Percentiles rank a stretch among this genome's conserved stretches.
These are phyloP conservation scores for Solenopsis invicta DNA, from an alignment of 1,140 invertebrate species.

Conservation along the genomic window DNA sequence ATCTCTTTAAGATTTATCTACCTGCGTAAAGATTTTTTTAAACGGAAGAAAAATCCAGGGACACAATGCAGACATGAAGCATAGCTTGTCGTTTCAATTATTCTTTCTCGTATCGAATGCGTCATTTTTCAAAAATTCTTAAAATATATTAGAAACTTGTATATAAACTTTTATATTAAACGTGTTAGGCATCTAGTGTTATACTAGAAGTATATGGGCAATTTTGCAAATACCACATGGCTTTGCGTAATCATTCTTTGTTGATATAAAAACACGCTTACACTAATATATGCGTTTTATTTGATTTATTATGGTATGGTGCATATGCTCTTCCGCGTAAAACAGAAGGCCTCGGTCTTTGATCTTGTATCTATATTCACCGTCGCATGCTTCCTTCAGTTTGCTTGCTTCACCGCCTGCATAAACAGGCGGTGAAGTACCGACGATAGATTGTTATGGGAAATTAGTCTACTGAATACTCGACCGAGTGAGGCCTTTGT, in stretches of 20 bases:
- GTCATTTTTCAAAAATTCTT: not conserved
- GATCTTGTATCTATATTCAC: constrained; percentile 28
- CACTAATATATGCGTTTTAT: not conserved
- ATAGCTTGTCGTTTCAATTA: not conserved
- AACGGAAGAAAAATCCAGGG: not conserved
- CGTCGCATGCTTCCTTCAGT: not conserved
- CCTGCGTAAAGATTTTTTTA: not conserved
- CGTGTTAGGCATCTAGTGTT: not conserved
- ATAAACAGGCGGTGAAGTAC: constrained; percentile 37
- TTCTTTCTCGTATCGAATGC: not conserved
- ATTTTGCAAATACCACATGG: not conserved
- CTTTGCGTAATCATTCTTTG: not conserved
- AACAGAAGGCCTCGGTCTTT: not conserved
- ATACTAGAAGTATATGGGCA: not conserved
- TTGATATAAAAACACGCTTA: not conserved
- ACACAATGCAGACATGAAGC: no score
- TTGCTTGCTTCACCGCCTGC: constrained; percentile 1
- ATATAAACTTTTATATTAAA: not conserved
- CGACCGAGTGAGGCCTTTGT: not conserved
- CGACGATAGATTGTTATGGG: constrained; percentile 58
- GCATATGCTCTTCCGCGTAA: not conserved
- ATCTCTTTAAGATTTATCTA: not conserved
- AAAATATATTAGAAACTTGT: not conserved
- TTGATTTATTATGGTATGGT: not conserved
- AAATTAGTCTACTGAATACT: constrained; percentile 36